Evolutionary conservation across 2,113 vertebrate genomes (phyloP).

Genomic region (Sander vitreus): DNA sequence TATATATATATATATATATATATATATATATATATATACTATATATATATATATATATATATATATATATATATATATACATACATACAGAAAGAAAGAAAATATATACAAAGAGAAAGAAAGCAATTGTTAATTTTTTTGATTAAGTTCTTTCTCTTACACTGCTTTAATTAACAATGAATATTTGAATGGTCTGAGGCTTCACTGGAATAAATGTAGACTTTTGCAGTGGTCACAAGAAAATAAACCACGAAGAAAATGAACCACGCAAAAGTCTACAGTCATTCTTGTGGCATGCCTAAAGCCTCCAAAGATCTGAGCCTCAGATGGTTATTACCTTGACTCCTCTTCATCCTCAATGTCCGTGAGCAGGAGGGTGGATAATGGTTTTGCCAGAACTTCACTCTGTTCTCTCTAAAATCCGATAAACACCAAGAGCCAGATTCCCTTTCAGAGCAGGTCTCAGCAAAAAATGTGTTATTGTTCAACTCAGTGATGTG

Average conservation of each 20-base stretch:
- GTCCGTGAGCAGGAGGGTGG: slow-evolving; percentile 75
- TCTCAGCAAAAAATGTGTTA: neutral
- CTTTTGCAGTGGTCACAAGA: neutral
- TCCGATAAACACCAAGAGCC: neutral
- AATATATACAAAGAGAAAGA: neutral
- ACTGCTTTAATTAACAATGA: slow-evolving; percentile 3
- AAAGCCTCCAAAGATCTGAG: neutral
- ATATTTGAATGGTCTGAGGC: slow-evolving; percentile 2
- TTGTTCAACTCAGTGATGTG: neutral
- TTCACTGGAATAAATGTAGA: neutral
- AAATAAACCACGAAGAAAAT: neutral
- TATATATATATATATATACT: too few relatives aligned
- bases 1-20: too few relatives aligned
- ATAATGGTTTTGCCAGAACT: slow-evolving; percentile 81
- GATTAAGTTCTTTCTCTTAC: neutral
- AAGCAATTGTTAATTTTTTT: neutral
- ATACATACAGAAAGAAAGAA: neutral
- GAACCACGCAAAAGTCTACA: neutral
- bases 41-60: too few relatives aligned
- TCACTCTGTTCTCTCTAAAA: slow-evolving; percentile 88
- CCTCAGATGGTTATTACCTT: slow-evolving; percentile 78
- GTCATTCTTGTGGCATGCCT: neutral
- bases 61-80: too few relatives aligned
- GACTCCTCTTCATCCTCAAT: slow-evolving; percentile 76
- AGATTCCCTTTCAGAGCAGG: neutral